These are phyloP conservation scores for Calameuta pallipes DNA, from an alignment of 2,888 invertebrate species.

Conservation along the genomic window DNA sequence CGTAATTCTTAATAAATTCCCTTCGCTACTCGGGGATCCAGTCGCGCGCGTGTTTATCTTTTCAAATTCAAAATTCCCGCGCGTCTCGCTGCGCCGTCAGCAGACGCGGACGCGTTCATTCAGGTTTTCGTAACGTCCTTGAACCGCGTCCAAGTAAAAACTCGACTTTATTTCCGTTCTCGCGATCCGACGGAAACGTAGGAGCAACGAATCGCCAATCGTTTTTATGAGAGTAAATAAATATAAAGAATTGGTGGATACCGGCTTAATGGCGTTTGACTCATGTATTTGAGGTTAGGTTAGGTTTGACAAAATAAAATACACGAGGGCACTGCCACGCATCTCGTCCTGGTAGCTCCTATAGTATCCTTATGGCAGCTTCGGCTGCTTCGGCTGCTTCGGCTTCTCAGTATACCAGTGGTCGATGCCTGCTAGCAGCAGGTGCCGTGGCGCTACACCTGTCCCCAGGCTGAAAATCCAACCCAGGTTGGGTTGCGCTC, in stretches of 20 bases:
- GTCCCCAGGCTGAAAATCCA: conserved; percentile 44
- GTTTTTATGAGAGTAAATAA: not conserved
- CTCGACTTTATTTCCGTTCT: not conserved
- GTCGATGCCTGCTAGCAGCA: not conserved
- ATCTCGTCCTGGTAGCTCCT: not conserved
- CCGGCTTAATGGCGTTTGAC: not conserved
- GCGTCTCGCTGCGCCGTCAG: not conserved
- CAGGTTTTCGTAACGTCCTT: not conserved
- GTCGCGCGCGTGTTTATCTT: not conserved
- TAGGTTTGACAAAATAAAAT: not conserved
- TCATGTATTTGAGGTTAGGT: not conserved
- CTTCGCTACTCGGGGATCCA: not conserved
- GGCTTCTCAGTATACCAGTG: not conserved
- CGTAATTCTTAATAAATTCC: not conserved
- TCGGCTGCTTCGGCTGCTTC: not conserved
- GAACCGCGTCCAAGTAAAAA: not conserved
- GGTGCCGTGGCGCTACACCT: not conserved
- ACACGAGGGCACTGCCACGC: not conserved
- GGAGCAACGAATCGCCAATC: not conserved
- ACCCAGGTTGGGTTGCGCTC: not conserved
- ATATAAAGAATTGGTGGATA: not conserved
- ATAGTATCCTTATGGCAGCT: not conserved
- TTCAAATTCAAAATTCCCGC: not conserved
- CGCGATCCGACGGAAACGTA: no score
- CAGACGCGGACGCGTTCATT: not conserved